Evolutionary conservation across 1,140 invertebrate genomes (phyloP).

Genomic region (Panagrolaimus sp.): DNA sequence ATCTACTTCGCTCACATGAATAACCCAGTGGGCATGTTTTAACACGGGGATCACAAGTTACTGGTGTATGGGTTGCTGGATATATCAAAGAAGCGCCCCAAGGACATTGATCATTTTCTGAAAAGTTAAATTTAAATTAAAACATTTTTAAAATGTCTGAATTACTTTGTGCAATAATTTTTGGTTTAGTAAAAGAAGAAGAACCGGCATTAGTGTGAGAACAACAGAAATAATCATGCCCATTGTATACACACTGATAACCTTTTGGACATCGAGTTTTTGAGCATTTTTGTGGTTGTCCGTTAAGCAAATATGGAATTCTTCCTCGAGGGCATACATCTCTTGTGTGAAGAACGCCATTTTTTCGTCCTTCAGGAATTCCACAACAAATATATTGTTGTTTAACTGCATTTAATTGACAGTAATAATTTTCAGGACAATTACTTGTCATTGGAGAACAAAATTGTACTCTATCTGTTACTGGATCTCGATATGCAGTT

Average conservation of each 20-base stretch:
- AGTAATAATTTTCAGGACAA: constrained; percentile 48
- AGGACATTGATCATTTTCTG: constrained; percentile 47
- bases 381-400: constrained; percentile 3
- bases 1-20: constrained; percentile 39
- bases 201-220: constrained; percentile 47
- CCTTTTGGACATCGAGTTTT: constrained; percentile 37
- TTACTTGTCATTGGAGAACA: constrained; percentile 1
- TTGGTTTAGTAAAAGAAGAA: neutral
- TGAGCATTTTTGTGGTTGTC: constrained; percentile 53
- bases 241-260: constrained; percentile 53
- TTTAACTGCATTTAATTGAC: constrained; percentile 41
- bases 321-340: constrained; percentile 50
- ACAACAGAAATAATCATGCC: constrained; percentile 48
- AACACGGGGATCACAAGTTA: constrained; percentile 35
- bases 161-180: neutral
- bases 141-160: neutral
- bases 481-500: neutral
- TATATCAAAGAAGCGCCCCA: constrained; percentile 49
- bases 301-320: constrained; percentile 51
- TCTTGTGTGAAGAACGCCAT: neutral
- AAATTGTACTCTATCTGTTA: constrained; percentile 1
- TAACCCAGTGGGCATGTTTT: constrained; percentile 44
- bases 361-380: neutral
- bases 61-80: constrained; percentile 55
- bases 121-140: constrained; percentile 12